Base-by-base conservation (phyloP, 2,888 invertebrate species). In the Archips xylosteana region DNA sequence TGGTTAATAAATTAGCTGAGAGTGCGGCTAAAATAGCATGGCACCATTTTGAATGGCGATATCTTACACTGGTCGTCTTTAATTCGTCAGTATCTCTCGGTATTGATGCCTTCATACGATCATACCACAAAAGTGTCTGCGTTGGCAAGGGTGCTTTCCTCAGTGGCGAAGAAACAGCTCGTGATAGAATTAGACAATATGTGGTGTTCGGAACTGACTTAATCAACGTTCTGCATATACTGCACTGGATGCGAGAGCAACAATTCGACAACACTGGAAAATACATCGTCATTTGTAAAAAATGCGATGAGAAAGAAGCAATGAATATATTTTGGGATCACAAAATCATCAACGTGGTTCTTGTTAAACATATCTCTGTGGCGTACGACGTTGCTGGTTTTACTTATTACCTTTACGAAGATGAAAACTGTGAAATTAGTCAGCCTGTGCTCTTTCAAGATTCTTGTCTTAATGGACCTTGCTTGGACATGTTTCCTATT, bases 221-320 rank as follows among this genome's bases (percentile, higher is more conserved):
- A 12, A 70, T 71, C n/a, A 78, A 85, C 51, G 81, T 92, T 23
- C 76, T 75, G 64, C 57, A 78, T 13, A 81, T 86, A 72, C 75
- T 93, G 13, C 71, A 81, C 34, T 85, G 85, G 82, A 83, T 90
- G 81, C 77, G 77, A 34, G 71, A 75, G 8, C 80, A 84, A 66
- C 74, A 83, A 71, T 88, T 89, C 67, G 87, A 89, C 75, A 92
- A 89, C 71, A 89, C 87, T 0, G 91, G 91, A 0, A 87, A 85
- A 75, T 89, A 83, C 75, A 84, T 92, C n/a, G 79, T 92, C 10
- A 76, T 90, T 64, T 92, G 93, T 73, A 81, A 85, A 76, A 79
- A 87, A 39, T 93, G 92, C 75, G 81, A 89, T 72, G 90, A 91
- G 79, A 65, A 70, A 2, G 76, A 81, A 67, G 86, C 87, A 6